A percentile compares a stretch with the other conserved stretches of the same genome.
Conservation (phyloP, 2,888 invertebrate genomes). For the Phragmatobia fuliginosa region DNA sequence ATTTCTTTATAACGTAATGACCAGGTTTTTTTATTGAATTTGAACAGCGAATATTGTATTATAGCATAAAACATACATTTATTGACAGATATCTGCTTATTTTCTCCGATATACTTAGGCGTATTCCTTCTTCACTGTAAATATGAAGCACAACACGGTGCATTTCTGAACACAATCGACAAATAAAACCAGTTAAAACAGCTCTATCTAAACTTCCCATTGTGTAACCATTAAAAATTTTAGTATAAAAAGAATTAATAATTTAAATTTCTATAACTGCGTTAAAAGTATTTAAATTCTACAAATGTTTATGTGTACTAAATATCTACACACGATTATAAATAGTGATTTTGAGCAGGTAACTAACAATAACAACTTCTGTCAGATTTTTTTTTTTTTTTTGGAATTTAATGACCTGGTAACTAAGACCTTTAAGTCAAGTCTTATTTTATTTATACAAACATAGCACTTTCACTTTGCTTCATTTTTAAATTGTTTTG, state of each 20-base stretch:
- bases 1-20: background rate
- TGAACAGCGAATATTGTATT: background rate
- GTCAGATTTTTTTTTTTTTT: no score
- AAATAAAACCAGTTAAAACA: slow-evolving; percentile 93
- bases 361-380: background rate
- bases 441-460: no score
- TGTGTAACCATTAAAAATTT: slow-evolving; percentile 15
- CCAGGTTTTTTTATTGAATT: background rate
- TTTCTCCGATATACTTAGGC: slow-evolving; percentile 91
- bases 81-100: slow-evolving; percentile 93
- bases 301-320: background rate
- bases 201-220: slow-evolving; percentile 95
- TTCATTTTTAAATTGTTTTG: no score
- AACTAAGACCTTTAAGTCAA: no score
- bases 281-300: background rate
- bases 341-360: background rate
- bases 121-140: slow-evolving; percentile 92
- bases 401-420: no score
- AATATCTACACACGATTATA: background rate
- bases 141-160: slow-evolving; percentile 94
- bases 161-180: slow-evolving; percentile 94
- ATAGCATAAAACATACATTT: slow-evolving; percentile 82
- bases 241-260: background rate
- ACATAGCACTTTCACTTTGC: no score
- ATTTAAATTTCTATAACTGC: background rate